These are phyloP conservation scores for Hirtodrosophila trivittata DNA, from an alignment of 2,888 invertebrate genomes.

Conservation along the genomic window DNA sequence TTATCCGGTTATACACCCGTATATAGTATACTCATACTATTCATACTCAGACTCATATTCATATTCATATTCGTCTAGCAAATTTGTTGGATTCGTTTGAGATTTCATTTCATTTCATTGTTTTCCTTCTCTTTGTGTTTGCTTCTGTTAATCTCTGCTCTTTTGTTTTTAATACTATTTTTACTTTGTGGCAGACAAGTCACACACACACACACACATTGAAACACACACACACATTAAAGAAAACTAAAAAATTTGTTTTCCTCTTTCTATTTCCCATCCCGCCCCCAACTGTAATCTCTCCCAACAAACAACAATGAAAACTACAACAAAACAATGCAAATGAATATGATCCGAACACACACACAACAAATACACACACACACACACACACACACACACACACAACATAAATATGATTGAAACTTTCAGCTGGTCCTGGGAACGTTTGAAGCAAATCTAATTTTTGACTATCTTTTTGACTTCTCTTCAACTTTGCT, in stretches of 20 bases:
- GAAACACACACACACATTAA: constrained; percentile 11
- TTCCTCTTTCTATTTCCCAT: constrained; percentile 31
- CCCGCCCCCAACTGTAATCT: constrained; percentile 1
- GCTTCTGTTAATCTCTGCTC: constrained; percentile 52
- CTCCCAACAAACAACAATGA: background rate
- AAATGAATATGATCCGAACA: constrained; percentile 58
- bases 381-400: constrained; percentile 15
- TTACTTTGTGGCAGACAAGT: constrained; percentile 36
- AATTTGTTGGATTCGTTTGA: constrained; percentile 39
- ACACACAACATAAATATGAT: constrained; percentile 31
- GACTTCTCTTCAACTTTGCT: constrained; percentile 72
- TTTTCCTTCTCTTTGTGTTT: constrained; percentile 25
- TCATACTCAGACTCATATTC: constrained; percentile 7
- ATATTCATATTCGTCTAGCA: constrained; percentile 21
- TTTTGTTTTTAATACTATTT: constrained; percentile 49
- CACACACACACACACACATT: constrained; percentile 17
- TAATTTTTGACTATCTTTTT: constrained; percentile 69
- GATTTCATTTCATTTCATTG: constrained; percentile 29
- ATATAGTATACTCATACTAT: background rate
- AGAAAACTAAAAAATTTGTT: constrained; percentile 28
- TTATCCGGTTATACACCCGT: constrained; percentile 2
- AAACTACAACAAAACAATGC: constrained; percentile 27
- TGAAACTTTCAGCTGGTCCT: constrained; percentile 81
- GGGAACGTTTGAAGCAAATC: constrained; percentile 84
- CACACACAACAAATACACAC: constrained; percentile 12